These are phyloP conservation scores for Parasteatoda lunata DNA, from an alignment of 2,888 invertebrate species.

Conservation along the genomic window DNA sequence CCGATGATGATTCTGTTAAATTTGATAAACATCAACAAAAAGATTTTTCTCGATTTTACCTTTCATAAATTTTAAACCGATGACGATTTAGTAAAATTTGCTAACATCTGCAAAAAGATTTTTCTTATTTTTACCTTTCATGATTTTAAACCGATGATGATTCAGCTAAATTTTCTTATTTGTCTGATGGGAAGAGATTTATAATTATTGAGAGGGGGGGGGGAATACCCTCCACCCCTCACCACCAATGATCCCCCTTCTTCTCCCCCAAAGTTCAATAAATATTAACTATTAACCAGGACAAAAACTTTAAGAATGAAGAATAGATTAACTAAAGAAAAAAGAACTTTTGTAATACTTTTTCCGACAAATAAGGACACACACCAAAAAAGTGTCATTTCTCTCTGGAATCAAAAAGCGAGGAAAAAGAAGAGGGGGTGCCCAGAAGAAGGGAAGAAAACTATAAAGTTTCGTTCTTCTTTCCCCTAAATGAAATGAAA, in stretches of 20 bases:
- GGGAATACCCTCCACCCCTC: neutral
- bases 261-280: neutral
- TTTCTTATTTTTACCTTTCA: no score
- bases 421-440: neutral
- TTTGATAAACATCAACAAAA: no score
- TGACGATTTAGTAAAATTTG: no score
- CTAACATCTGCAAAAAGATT: no score
- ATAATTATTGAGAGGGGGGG: no score
- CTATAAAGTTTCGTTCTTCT: constrained; percentile 2
- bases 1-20: no score
- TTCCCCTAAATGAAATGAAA: constrained; percentile 36
- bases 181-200: no score
- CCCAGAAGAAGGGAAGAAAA: neutral
- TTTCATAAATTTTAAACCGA: no score
- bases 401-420: neutral
- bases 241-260: neutral
- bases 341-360: neutral
- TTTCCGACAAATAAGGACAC: neutral
- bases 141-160: no score
- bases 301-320: neutral
- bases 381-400: neutral
- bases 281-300: neutral
- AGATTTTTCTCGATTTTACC: no score
- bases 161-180: no score
- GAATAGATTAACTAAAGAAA: neutral